Percentiles rank a stretch among this genome's conserved stretches.
Conservation (phyloP, 2,797 vertebrate genomes). For the Coluber constrictor region DNA sequence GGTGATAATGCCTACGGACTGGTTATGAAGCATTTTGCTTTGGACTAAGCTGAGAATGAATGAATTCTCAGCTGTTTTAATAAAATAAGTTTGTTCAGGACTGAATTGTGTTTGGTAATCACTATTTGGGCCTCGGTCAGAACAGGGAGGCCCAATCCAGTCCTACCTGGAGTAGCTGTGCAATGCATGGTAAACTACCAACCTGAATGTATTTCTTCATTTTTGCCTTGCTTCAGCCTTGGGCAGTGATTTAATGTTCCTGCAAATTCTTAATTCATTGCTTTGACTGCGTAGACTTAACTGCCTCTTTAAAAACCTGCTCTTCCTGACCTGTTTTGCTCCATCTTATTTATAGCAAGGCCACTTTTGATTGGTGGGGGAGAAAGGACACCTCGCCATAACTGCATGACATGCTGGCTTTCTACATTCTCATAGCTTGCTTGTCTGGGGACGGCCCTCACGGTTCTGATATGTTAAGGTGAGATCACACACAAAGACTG, state of each 20-base stretch:
- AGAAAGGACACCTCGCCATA: background rate
- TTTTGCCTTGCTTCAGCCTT: background rate
- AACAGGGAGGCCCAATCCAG: background rate
- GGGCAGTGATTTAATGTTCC: background rate
- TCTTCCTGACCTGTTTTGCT: background rate
- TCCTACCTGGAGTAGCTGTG: background rate
- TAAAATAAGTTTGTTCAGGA: no score
- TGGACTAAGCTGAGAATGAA: no score
- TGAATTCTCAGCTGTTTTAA: no score
- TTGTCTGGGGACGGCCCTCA: background rate
- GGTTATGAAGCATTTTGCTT: no score
- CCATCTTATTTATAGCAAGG: background rate
- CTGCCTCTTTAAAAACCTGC: background rate
- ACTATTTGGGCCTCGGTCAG: no score
- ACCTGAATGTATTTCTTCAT: background rate
- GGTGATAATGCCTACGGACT: no score
- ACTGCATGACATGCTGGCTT: background rate
- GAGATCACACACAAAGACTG: background rate
- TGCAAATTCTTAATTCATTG: background rate
- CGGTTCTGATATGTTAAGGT: background rate
- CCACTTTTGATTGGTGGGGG: background rate
- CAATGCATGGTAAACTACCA: background rate
- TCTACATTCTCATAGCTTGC: background rate
- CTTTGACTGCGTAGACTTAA: background rate
- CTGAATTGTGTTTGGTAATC: no score